Base-by-base conservation (phyloP, 2,797 vertebrate species). In the Rhynchotus rufescens region DNA sequence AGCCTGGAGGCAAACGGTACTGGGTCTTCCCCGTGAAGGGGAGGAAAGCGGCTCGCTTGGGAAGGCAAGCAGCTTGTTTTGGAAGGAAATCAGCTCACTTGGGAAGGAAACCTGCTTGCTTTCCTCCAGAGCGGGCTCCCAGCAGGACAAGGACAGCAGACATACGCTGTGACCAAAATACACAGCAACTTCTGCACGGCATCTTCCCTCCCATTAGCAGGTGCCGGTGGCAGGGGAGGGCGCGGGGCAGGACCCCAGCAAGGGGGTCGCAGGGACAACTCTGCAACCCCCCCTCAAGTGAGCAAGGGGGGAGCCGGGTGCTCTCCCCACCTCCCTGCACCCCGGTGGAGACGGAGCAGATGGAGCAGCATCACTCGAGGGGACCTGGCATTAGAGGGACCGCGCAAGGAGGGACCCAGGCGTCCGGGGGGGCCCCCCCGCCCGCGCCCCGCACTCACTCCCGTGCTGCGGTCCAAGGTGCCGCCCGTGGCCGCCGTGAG, bases 401-500 rank as follows among this genome's bases (percentile, higher is more conserved):
- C 10, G 26, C 57, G 59, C 15, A 16, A 30, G 2, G 28, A 30
- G 51, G 25, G 22, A 73, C 28, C 52, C 52, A 30, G 45, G 26
- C 14, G 5, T 30, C n/a, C 13, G 16, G 38, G 19, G 7, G 4
- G 22, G 10, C 61, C 26, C 34, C 79, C 42, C 15, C 9, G 40
- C 30, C 28, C 28, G 57, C 21, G 15, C 69, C 44, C 49, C 61
- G 57, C 92, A 99, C 99, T 99, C 98, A 99, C 99, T 97, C 99
- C 98, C 42, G 98, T 99, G 97, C 99, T 99, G 96, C 99, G 98
- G 97, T 99, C 99, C 69, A 98, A 98, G 94, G 98, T 98, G 77
- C 98, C 98, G 89, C 98, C 98, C 91, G 98, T 98, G 90, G 99
- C 99, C 81, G 98, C 99, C 89, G 98, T 98, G 84, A 99, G 98